These are phyloP conservation scores for Mormyrus proboscirostris DNA, from an alignment of 2,797 vertebrate genomes.

Conservation along the genomic window DNA sequence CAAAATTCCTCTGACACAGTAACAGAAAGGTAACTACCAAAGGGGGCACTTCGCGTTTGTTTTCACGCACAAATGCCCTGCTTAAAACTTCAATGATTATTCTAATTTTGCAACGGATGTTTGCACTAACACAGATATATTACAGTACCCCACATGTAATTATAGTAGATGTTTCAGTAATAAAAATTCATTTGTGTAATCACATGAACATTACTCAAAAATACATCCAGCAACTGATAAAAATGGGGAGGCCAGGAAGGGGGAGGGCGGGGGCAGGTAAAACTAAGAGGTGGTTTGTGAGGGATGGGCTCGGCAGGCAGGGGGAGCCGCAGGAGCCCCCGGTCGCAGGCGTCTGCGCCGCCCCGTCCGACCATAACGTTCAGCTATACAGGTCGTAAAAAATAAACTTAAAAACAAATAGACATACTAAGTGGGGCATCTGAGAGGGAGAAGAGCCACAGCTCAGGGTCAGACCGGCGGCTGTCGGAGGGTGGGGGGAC, in stretches of 20 bases:
- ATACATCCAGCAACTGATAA: slow-evolving; percentile 75
- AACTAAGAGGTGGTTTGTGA: slow-evolving; percentile 42
- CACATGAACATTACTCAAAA: slow-evolving; percentile 71
- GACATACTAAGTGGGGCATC: not conserved
- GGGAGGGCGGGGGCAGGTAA: slow-evolving; percentile 17
- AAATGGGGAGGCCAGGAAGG: slow-evolving; percentile 43
- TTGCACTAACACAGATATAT: slow-evolving; percentile 72
- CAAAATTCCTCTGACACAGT: slow-evolving; percentile 54
- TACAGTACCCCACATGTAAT: slow-evolving; percentile 67
- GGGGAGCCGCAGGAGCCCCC: not conserved
- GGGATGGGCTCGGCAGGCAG: not conserved
- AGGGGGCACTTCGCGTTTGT: slow-evolving; percentile 60
- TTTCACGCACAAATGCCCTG: slow-evolving; percentile 48
- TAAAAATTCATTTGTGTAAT: slow-evolving; percentile 80
- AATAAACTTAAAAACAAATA: slow-evolving; percentile 53
- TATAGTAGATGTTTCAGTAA: slow-evolving; percentile 71
- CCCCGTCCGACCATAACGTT: not conserved
- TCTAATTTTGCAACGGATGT: slow-evolving; percentile 42
- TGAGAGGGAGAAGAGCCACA: not conserved
- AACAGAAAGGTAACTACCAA: slow-evolving; percentile 49
- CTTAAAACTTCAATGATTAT: slow-evolving; percentile 53
- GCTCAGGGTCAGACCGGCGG: not conserved
- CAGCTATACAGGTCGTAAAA: slow-evolving; percentile 30
- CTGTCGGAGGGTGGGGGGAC: slow-evolving; percentile 30
- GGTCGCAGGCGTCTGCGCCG: not conserved